A percentile compares a stretch with the other conserved stretches of the same genome.
Conservation (phyloP, 1,140 invertebrate species). For the Leptinotarsa texana region DNA sequence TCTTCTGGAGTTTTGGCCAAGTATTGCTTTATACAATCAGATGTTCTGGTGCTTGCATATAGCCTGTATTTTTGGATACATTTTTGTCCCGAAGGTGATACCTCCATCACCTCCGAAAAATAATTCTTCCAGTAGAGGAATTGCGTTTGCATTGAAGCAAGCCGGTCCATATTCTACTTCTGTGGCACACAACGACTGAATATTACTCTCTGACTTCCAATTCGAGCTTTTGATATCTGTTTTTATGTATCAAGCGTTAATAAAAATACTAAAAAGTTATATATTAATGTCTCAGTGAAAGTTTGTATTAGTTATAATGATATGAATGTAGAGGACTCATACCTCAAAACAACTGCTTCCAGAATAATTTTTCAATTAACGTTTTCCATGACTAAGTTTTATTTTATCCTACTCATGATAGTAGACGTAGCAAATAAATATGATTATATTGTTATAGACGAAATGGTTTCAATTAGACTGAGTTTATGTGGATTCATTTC, state of each 20-base stretch:
- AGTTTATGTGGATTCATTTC: too few relatives aligned
- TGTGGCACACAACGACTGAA: conserved; percentile 36
- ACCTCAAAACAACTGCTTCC: too few relatives aligned
- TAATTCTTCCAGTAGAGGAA: conserved; percentile 28
- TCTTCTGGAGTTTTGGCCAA: conserved; percentile 73
- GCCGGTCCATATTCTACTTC: conserved; percentile 22
- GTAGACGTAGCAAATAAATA: too few relatives aligned
- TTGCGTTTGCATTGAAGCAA: conserved; percentile 36
- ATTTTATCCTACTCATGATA: too few relatives aligned
- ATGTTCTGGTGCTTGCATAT: conserved; percentile 60
- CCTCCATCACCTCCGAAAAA: conserved; percentile 33
- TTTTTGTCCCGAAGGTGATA: conserved; percentile 52
- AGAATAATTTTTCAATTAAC: too few relatives aligned
- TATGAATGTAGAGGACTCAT: too few relatives aligned
- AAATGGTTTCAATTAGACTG: too few relatives aligned
- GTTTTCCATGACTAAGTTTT: too few relatives aligned
- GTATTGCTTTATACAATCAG: conserved; percentile 55
- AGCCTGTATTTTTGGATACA: conserved; percentile 51
- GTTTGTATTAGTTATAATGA: too few relatives aligned
- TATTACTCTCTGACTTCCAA: conserved; percentile 14
- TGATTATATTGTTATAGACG: too few relatives aligned
- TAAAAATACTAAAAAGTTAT: background rate
- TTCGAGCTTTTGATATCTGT: background rate
- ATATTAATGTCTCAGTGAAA: too few relatives aligned
- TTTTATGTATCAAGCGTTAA: background rate